These are phyloP conservation scores for Drosophila pallidifrons DNA, from an alignment of 1,140 invertebrate genomes.

Conservation along the genomic window DNA sequence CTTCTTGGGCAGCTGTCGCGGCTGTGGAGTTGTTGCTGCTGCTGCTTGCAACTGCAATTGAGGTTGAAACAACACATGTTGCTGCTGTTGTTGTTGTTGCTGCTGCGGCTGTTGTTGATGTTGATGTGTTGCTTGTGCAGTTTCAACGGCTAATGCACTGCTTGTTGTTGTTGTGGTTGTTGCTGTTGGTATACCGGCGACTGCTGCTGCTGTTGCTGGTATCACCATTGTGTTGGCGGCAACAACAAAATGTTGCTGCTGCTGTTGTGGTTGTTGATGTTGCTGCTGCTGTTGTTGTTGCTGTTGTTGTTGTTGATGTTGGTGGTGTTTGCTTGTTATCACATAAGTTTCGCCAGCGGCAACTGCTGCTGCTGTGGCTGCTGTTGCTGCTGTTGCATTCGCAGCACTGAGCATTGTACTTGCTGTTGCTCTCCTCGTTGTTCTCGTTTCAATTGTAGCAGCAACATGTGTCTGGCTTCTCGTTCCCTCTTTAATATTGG, in stretches of 20 bases:
- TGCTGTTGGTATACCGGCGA: constrained; percentile 71
- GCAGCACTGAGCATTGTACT: constrained; percentile 75
- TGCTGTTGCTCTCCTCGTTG: constrained; percentile 44
- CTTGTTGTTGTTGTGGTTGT: constrained; percentile 61
- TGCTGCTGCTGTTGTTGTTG: constrained; percentile 46
- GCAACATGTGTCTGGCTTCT: constrained; percentile 76
- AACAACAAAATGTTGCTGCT: constrained; percentile 71
- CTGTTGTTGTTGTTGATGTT: constrained; percentile 54
- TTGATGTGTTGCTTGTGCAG: constrained; percentile 50
- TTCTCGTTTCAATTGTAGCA: constrained; percentile 50
- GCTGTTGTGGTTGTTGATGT: constrained; percentile 45
- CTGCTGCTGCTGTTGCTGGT: constrained; percentile 74
- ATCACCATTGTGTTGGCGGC: constrained; percentile 81
- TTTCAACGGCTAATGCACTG: constrained; percentile 38
- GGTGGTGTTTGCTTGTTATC: constrained; percentile 74
- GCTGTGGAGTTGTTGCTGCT: constrained; percentile 82
- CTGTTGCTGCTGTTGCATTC: constrained; percentile 66
- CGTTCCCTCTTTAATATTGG: constrained; percentile 28
- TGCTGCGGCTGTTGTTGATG: constrained; percentile 37
- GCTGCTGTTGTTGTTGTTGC: constrained; percentile 50
- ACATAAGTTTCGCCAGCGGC: constrained; percentile 75
- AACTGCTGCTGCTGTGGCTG: constrained; percentile 59
- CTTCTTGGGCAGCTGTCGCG: constrained; percentile 93
- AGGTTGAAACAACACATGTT: constrained; percentile 73
- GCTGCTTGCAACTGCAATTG: constrained; percentile 68